Evolutionary conservation across 2,113 vertebrate species (phyloP), one percentile per base, ranked within the genome.

Genomic region (Xiphophorus couchianus): DNA sequence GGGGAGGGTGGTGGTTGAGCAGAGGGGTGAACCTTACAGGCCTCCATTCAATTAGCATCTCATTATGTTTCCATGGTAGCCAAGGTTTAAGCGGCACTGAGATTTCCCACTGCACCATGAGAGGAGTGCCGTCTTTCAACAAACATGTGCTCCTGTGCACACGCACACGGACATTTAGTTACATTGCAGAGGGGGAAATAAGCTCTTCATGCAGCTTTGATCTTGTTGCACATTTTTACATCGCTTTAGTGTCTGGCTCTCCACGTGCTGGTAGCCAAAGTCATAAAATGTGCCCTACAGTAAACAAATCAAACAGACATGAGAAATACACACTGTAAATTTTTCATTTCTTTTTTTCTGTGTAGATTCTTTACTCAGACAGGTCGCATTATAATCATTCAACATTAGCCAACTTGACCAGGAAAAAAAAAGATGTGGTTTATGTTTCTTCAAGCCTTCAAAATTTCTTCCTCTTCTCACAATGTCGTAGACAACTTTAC

Each of bases 41-140:
- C 91, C 93, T 94, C 92, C 95, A 96, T 96, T 94, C 95, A 93
- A 95, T 96, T 94, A 95, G 93, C 94, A 95, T 94, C 93, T 94
- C 92, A 93, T 94, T 93, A 92, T 63, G 95, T 97, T 96, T 92
- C 95, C 94, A 96, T 96, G 93, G 96, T 62, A 92, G 95, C 83
- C 66, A 89, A 92, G 94, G 86, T 93, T 94, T 79, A 80, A 88
- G 78, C 82, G 0, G 62, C 15, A 48, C 90, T 91, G 93, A 94
- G 94, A 93, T 94, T 95, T 95, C 93, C 84, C 94, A 90, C 92
- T 93, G 87, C 91, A 90, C 77, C 84, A 64, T 80, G 73, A 88
- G 28, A 72, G 62, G 44, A 60, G 65, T 80, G 68, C 44, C 67
- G 69, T 76, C 77, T 88, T 66, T 69, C 54, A 83, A 82, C 61